Evolutionary conservation across 1,140 invertebrate species (phyloP).

Genomic region (Hypsibius dujardini): DNA sequence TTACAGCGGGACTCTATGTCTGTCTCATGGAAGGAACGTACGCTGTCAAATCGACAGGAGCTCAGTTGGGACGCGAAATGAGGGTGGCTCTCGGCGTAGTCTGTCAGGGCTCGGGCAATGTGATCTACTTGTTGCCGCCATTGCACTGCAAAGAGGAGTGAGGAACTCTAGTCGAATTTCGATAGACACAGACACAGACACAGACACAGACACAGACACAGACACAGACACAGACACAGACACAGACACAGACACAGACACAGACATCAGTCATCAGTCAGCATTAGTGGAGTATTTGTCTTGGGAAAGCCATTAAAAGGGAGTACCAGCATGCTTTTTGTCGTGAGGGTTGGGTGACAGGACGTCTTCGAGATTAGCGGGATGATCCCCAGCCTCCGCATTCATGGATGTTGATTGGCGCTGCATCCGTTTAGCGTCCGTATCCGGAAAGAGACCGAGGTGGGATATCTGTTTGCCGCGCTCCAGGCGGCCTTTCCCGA

Average conservation of each 20-base stretch:
- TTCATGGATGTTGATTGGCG: slow-evolving; percentile 16
- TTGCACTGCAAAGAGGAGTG: background rate
- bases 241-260: too few species aligned
- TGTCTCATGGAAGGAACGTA: too few species aligned
- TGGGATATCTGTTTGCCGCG: slow-evolving; percentile 15
- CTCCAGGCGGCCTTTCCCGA: slow-evolving; percentile 8
- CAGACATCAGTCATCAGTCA: too few species aligned
- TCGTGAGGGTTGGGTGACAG: background rate
- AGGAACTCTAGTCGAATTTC: slow-evolving; percentile 1
- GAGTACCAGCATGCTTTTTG: background rate
- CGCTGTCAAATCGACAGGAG: background rate
- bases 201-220: too few species aligned
- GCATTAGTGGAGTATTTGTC: too few species aligned
- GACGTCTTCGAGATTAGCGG: slow-evolving; percentile 3
- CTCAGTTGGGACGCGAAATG: background rate
- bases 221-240: too few species aligned
- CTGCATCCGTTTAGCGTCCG: background rate
- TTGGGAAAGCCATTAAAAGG: background rate
- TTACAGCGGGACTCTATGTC: too few species aligned
- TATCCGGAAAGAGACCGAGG: background rate
- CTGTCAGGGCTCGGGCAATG: background rate
- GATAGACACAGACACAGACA: too few species aligned
- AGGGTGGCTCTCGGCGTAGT: slow-evolving; percentile 11
- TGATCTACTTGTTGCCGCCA: slow-evolving; percentile 3
- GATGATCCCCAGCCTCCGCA: slow-evolving; percentile 10